Conservation (phyloP, 2,113 vertebrate species). For the Pitta sordida region DNA sequence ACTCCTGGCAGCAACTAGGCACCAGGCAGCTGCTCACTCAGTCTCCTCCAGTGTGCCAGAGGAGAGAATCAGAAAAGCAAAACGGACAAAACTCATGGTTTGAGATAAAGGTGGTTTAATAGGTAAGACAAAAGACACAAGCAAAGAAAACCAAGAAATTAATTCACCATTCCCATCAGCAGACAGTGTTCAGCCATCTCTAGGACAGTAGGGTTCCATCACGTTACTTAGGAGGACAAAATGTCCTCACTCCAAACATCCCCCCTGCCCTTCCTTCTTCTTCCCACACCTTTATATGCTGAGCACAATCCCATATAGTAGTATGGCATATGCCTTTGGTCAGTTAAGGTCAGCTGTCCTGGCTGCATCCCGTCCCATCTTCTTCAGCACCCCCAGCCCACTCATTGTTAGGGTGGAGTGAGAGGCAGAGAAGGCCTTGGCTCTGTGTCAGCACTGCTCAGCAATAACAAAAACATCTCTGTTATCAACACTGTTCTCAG, state of each 20-base stretch:
- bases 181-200: neutral
- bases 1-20: neutral
- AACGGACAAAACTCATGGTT: neutral
- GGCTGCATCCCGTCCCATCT: neutral
- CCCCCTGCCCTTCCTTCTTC: neutral
- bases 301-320: neutral
- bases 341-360: neutral
- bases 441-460: neutral
- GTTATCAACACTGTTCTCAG: neutral
- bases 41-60: neutral
- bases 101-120: neutral
- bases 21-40: neutral
- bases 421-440: neutral
- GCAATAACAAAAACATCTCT: neutral
- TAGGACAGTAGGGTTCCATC: neutral
- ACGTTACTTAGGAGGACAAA: neutral
- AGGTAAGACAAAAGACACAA: neutral
- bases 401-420: rapidly evolving
- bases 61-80: neutral
- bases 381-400: neutral
- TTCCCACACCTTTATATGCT: neutral
- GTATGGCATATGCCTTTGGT: neutral
- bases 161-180: neutral
- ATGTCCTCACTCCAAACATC: neutral
- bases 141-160: neutral